Percentiles rank a stretch among this genome's conserved stretches.
These are phyloP conservation scores for Brachypalpus laphriformis DNA, from an alignment of 2,888 invertebrate species.

Conservation along the genomic window DNA sequence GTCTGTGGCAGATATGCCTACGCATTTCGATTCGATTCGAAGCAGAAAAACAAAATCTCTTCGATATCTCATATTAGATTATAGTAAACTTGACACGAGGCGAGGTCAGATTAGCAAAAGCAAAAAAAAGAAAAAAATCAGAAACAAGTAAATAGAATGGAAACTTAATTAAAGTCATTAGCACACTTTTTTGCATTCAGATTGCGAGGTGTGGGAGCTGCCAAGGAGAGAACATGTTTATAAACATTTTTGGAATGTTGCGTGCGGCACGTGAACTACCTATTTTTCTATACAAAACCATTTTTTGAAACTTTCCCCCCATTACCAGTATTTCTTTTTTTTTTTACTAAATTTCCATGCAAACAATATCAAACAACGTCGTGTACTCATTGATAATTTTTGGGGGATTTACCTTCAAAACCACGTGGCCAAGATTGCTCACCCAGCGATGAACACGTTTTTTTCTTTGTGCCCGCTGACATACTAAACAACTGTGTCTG, in stretches of 20 bases:
- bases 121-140: background rate
- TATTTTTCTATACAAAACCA: background rate
- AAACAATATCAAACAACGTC: background rate
- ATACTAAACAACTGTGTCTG: conserved; percentile 11
- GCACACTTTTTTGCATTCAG: background rate
- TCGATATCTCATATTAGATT: conserved; percentile 13
- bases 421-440: conserved; percentile 43
- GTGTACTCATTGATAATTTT: background rate
- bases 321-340: background rate
- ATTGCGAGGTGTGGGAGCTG: background rate
- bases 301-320: too few relatives aligned
- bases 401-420: conserved; percentile 18
- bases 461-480: conserved; percentile 13
- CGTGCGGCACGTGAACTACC: background rate
- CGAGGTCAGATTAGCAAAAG: conserved; percentile 52
- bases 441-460: conserved; percentile 34
- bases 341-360: background rate
- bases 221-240: background rate
- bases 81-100: conserved; percentile 64
- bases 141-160: conserved; percentile 1
- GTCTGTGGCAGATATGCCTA: background rate
- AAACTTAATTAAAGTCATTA: conserved; percentile 25
- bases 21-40: conserved; percentile 1
- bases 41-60: background rate
- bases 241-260: conserved; percentile 2